phyloP scores from a whole-genome alignment of 2,888 invertebrate species.

The Oeneis ivallda region DNA sequence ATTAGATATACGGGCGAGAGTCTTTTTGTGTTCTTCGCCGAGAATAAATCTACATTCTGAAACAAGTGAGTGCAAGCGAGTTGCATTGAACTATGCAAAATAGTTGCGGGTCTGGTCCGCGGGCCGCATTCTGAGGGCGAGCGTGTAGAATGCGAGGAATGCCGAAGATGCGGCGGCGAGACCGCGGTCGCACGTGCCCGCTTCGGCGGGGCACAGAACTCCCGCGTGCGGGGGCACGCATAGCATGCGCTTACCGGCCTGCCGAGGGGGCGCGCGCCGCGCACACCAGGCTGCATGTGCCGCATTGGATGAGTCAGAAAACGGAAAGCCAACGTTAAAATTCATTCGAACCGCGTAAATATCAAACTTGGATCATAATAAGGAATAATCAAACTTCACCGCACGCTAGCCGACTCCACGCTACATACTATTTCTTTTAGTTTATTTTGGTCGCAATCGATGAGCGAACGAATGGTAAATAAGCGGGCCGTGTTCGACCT shows the following conservation, averaged over 20 bases:
- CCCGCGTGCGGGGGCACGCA: slow-evolving; percentile 24
- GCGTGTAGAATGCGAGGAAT: slow-evolving; percentile 74
- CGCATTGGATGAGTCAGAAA: slow-evolving; percentile 79
- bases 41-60: slow-evolving; percentile 37
- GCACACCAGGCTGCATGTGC: slow-evolving; percentile 68
- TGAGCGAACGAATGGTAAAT: slow-evolving; percentile 69
- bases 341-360: slow-evolving; percentile 47
- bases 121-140: slow-evolving; percentile 73
- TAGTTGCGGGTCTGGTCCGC: slow-evolving; percentile 67
- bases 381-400: slow-evolving; percentile 53
- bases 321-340: slow-evolving; percentile 64
- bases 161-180: slow-evolving; percentile 59
- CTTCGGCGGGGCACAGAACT: slow-evolving; percentile 34
- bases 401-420: slow-evolving; percentile 75
- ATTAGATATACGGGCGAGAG: background rate
- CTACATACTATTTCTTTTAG: slow-evolving; percentile 77
- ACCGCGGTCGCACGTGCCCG: slow-evolving; percentile 55
- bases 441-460: slow-evolving; percentile 76
- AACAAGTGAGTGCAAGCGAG: slow-evolving; percentile 51
- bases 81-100: slow-evolving; percentile 63
- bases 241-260: slow-evolving; percentile 60
- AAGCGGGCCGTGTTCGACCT: slow-evolving; percentile 66
- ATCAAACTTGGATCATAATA: slow-evolving; percentile 44
- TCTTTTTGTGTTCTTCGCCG: slow-evolving; percentile 23
- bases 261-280: slow-evolving; percentile 60